Base-by-base conservation (phyloP, 1,140 invertebrate genomes). In the Magallana ariakensis region DNA sequence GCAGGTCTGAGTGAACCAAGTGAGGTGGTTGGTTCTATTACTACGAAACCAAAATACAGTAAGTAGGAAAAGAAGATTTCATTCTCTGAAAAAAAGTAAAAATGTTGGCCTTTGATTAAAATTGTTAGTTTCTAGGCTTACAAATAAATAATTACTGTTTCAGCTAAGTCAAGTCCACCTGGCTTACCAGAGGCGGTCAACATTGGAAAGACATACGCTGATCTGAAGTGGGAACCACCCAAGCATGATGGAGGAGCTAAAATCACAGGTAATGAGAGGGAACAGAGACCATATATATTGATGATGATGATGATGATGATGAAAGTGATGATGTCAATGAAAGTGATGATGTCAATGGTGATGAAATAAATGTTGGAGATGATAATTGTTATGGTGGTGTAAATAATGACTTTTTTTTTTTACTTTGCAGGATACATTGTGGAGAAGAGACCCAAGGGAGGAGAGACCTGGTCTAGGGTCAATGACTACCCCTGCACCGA, bases 1-100 rank as follows among this genome's bases (percentile, higher is more conserved):
- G 99, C 98, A 80, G 99, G 99, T 58, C 96, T 97, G 91, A 97
- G 98, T 57, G 98, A 98, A 95, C 97, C 98, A n/a, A 99, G 98
- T 90, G 97, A 98, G 70, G 96, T 97, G 8, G 98, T 98, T 0
- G 96, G 97, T 83, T 96, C 97, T 16, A 97, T 99, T 82, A 96
- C 96, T 87, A 98, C 98, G 85, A 98, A 97, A 95, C 97, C 99
- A 80, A 99, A 99, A 97, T 98, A 97, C 94, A 96, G 96, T 96
- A 93, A 93, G 93, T 75, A 75, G 22, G 33, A 46, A 46, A 46
- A 4, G 33, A 46, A n/a, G n/a, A n/a, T 75, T 33, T 60, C 58
- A 60, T 6, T 90, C 26, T 22, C 26, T 33, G 22, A 80, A n/a
- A n/a, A 55, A 80, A 33, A 80, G 26, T 80, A 53, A 6, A 16